Conservation (phyloP, 2,113 vertebrate species). For the Calyptomena viridis region DNA sequence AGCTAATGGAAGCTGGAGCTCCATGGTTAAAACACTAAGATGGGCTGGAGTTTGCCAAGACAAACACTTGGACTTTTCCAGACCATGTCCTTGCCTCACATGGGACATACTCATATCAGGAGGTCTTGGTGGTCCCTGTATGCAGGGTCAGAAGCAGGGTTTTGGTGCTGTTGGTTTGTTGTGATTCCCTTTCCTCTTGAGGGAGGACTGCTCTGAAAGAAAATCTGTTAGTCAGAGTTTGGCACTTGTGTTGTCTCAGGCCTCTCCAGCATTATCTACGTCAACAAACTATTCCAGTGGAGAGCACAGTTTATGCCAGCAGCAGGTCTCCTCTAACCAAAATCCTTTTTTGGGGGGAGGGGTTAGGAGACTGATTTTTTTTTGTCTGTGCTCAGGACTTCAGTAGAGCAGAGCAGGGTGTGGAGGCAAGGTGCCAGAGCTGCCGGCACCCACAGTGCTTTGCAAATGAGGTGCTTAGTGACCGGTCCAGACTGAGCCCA, state of each 20-base stretch:
- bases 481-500: neutral
- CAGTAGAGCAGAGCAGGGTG: neutral
- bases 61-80: neutral
- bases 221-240: neutral
- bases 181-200: fast-evolving
- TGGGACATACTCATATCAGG: neutral
- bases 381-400: neutral
- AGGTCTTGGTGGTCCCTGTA: neutral
- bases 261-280: neutral
- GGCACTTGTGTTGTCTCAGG: neutral
- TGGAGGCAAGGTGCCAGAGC: neutral
- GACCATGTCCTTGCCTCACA: neutral
- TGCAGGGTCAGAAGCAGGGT: neutral
- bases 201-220: neutral
- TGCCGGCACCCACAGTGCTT: neutral
- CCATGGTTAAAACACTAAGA: neutral
- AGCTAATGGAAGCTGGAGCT: neutral
- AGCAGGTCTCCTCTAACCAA: neutral
- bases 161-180: neutral
- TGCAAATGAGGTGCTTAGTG: neutral
- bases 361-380: no score
- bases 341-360: neutral
- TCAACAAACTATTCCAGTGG: neutral
- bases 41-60: neutral
- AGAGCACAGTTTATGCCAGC: neutral